A percentile compares a stretch with the other conserved stretches of the same genome.
Evolutionary conservation across 2,797 vertebrate species (phyloP).

Genomic region (Notamacropus eugenii): DNA sequence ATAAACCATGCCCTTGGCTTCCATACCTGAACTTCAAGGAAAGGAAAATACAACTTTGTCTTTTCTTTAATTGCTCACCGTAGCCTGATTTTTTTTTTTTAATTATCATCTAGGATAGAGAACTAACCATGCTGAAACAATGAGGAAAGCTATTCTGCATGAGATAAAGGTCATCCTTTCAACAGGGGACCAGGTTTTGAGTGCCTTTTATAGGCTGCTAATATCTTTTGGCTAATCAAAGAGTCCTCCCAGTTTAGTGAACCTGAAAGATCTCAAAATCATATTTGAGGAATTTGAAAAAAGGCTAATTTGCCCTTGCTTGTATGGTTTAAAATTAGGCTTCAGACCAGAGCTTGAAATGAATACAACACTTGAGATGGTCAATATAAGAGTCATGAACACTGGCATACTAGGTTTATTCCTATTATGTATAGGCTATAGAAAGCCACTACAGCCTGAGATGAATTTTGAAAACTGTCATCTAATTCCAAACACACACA

Average conservation of each 20-base stretch:
- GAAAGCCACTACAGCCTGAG: not conserved
- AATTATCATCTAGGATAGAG: not conserved
- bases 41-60: not conserved
- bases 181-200: not conserved
- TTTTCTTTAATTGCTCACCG: not conserved
- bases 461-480: not conserved
- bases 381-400: not conserved
- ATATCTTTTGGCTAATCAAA: not conserved
- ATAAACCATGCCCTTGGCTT: not conserved
- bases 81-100: not conserved
- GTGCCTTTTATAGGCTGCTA: not conserved
- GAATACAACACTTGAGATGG: not conserved
- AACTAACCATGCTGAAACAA: not conserved
- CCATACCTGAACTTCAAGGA: not conserved
- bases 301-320: not conserved
- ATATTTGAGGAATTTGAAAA: not conserved
- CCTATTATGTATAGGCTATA: not conserved
- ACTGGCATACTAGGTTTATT: not conserved
- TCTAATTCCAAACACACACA: not conserved
- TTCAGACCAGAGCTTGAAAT: not conserved
- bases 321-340: not conserved
- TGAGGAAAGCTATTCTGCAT: not conserved
- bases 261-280: conserved; percentile 28
- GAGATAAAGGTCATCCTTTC: not conserved
- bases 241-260: not conserved